Conservation (phyloP, 1,140 invertebrate species). For the Argopecten irradians region DNA sequence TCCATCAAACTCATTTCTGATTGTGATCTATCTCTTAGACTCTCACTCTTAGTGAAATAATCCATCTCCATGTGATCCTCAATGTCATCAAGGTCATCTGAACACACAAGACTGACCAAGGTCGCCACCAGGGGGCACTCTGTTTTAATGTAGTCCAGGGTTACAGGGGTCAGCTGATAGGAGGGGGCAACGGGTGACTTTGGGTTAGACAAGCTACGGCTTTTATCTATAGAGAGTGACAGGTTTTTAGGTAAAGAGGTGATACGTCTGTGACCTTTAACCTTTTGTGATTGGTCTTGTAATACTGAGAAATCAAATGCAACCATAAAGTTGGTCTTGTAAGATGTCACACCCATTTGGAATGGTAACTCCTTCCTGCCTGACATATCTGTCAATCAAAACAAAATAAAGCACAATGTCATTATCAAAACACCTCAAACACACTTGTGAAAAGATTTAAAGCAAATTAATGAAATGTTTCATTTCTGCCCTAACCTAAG, state of each 20-base stretch:
- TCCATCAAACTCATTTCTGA: constrained; percentile 73
- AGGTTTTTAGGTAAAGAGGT: constrained; percentile 52
- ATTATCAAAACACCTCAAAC: too few relatives aligned
- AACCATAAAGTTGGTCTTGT: constrained; percentile 55
- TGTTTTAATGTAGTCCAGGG: constrained; percentile 72
- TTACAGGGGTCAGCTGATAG: constrained; percentile 67
- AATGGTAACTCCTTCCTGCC: constrained; percentile 65
- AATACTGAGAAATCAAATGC: constrained; percentile 56
- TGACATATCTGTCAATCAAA: constrained; percentile 56
- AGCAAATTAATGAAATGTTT: too few relatives aligned
- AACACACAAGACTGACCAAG: constrained; percentile 71
- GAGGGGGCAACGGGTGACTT: neutral
- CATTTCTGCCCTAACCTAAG: too few relatives aligned
- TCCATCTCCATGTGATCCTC: constrained; percentile 65
- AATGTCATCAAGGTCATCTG: constrained; percentile 70
- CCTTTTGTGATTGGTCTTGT: neutral
- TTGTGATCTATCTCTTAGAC: constrained; percentile 49
- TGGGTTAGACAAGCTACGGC: constrained; percentile 1
- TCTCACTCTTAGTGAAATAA: constrained; percentile 58
- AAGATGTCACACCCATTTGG: constrained; percentile 49
- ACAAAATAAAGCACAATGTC: too few relatives aligned
- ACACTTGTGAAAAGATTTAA: too few relatives aligned
- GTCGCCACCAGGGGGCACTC: constrained; percentile 71
- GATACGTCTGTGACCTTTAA: constrained; percentile 44
- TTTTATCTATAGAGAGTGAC: constrained; percentile 25